Conservation (phyloP, 2,797 vertebrate species). For the Dallia pectoralis region DNA sequence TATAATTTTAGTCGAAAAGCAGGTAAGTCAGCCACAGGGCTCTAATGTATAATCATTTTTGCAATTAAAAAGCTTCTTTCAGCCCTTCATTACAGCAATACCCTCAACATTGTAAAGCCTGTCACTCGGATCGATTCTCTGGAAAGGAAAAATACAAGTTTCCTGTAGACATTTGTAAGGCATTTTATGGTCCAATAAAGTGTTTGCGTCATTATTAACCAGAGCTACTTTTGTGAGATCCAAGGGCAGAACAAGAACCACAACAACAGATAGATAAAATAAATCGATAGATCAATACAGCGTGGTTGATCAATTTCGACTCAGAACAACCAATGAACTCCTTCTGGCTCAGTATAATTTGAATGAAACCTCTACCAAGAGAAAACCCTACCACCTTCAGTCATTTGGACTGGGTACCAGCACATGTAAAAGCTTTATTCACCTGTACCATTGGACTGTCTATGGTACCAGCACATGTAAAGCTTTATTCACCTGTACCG, state of each 20-base stretch:
- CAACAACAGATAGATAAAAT: too few species aligned
- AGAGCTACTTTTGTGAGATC: too few species aligned
- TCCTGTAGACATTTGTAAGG: too few species aligned
- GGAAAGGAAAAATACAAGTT: neutral
- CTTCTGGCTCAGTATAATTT: neutral
- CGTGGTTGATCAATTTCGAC: neutral
- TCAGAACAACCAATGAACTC: neutral
- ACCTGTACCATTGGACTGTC: too few species aligned
- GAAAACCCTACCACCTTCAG: neutral
- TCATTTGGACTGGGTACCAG: neutral
- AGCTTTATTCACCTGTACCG: neutral
- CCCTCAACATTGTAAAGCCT: constrained; percentile 66
- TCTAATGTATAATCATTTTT: constrained; percentile 1
- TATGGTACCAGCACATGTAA: too few species aligned
- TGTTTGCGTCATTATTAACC: too few species aligned
- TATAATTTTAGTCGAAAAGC: neutral
- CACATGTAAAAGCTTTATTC: too few species aligned
- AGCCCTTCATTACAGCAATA: constrained; percentile 62
- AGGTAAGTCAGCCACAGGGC: neutral
- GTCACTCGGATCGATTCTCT: constrained; percentile 63
- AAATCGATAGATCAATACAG: too few species aligned
- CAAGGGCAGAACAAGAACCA: too few species aligned
- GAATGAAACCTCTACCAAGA: neutral
- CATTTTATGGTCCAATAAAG: too few species aligned
- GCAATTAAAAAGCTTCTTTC: constrained; percentile 54